phyloP scores from a whole-genome alignment of 2,113 vertebrate genomes.

The Mellivora capensis region DNA sequence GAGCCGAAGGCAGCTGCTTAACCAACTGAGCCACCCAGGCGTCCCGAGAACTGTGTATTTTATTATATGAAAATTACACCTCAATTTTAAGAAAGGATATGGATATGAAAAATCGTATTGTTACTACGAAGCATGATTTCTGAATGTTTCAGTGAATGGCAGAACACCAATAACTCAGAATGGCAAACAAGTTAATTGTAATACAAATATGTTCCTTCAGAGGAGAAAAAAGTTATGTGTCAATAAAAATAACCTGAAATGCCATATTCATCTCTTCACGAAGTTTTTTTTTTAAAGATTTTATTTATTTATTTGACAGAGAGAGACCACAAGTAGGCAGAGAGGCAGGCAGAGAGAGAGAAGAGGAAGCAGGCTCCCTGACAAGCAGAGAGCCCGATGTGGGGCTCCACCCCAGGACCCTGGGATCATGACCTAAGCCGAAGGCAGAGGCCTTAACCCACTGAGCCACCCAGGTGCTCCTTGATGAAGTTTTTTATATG shows the following conservation, averaged over 20 bases:
- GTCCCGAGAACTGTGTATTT: neutral
- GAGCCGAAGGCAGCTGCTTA: too few species aligned
- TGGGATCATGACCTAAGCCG: too few species aligned
- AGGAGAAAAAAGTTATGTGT: neutral
- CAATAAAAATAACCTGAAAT: slow-evolving; percentile 22
- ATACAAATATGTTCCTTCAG: neutral
- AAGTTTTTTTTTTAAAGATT: neutral
- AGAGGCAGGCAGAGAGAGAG: too few species aligned
- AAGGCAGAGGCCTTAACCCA: too few species aligned
- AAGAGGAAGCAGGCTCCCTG: too few species aligned
- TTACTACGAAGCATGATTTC: neutral
- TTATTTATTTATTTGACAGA: too few species aligned
- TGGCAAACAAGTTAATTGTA: neutral
- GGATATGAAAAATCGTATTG: neutral
- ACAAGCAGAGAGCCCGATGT: too few species aligned
- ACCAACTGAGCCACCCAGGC: too few species aligned
- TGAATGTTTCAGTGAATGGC: neutral
- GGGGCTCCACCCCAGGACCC: too few species aligned
- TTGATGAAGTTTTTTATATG: neutral
- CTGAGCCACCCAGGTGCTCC: too few species aligned
- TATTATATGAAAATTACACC: neutral
- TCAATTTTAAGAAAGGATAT: slow-evolving; percentile 16
- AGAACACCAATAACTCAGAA: neutral
- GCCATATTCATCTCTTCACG: neutral
- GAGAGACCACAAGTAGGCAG: too few species aligned